Base-by-base conservation (phyloP, 2,113 vertebrate species). In the Zapus hudsonius region DNA sequence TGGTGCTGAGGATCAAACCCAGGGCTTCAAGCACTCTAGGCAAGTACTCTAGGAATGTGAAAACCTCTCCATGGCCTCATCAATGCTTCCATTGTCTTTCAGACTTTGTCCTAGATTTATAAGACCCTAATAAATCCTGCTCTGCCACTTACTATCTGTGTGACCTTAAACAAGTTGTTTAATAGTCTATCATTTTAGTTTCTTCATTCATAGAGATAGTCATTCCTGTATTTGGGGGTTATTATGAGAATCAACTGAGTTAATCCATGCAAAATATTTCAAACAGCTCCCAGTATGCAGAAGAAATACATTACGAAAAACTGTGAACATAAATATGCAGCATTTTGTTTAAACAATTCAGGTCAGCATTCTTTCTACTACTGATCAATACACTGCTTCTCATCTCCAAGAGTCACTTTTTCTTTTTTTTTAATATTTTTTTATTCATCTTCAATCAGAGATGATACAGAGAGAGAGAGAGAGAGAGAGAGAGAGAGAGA, bases 211-310 rank as follows among this genome's bases (percentile, higher is more conserved):
- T 17, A 72, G 17, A 75, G 61, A 61, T 40, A 40, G n/a, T n/a
- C n/a, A 63, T 31, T 72, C 19, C 52, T 78, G 69, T 44, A 57
- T 19, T 40, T 47, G 63, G 81, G 25, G n/a, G 36, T 89, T 64
- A 72, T 89, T 64, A 72, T 17, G n/a, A 92, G 55, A 90, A 79
- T 67, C 55, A 82, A 91, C 47, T 42, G 33, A 87, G 64, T 66
- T 47, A 44, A n/a, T 42, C 59, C 47, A 40, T 19, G 55, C 44
- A 74, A 64, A 87, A 81, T 70, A 69, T 44, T 64, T 79, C 74
- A 47, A 86, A 72, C 44, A 59, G 44, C 38, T 76, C 40, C 83
- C 42, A 80, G 80, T 16, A 42, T 36, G 25, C 80, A n/a, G 52
- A 52, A 52, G 52, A 52, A 52, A 52, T 13, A 52, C 52, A 52